These are phyloP conservation scores for Sitophilus oryzae DNA, from an alignment of 1,140 invertebrate genomes.

Conservation along the genomic window DNA sequence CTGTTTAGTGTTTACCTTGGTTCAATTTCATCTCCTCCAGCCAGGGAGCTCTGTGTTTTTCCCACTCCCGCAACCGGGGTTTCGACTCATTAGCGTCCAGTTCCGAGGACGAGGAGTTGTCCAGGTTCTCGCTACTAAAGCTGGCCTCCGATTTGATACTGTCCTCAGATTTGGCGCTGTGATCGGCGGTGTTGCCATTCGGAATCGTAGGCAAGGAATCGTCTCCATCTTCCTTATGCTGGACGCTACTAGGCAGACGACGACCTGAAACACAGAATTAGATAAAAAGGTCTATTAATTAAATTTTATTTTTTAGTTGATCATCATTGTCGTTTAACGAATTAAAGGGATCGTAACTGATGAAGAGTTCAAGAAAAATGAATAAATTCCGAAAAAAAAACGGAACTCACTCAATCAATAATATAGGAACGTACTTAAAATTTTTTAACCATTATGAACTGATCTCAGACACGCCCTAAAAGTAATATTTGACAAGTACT, in stretches of 20 bases:
- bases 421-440: too few species aligned
- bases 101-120: constrained; percentile 14
- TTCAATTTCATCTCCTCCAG: constrained; percentile 62
- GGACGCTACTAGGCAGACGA: constrained; percentile 52
- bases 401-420: too few species aligned
- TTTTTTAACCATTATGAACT: too few species aligned
- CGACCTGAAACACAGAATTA: constrained; percentile 48
- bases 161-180: constrained; percentile 14
- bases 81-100: constrained; percentile 43
- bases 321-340: too few species aligned
- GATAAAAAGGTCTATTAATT: too few species aligned
- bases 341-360: too few species aligned
- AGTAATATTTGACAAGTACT: too few species aligned
- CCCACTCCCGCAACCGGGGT: constrained; percentile 51
- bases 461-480: too few species aligned
- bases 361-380: too few species aligned
- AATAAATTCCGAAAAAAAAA: too few species aligned
- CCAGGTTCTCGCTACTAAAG: constrained; percentile 16
- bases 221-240: constrained; percentile 44
- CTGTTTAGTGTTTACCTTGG: too few species aligned
- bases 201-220: constrained; percentile 41
- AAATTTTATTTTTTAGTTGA: too few species aligned
- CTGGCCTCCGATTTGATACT: constrained; percentile 15
- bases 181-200: constrained; percentile 45
- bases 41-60: constrained; percentile 61